Evolutionary conservation across 2,797 vertebrate species (phyloP).

Genomic region (Botia almorhae): DNA sequence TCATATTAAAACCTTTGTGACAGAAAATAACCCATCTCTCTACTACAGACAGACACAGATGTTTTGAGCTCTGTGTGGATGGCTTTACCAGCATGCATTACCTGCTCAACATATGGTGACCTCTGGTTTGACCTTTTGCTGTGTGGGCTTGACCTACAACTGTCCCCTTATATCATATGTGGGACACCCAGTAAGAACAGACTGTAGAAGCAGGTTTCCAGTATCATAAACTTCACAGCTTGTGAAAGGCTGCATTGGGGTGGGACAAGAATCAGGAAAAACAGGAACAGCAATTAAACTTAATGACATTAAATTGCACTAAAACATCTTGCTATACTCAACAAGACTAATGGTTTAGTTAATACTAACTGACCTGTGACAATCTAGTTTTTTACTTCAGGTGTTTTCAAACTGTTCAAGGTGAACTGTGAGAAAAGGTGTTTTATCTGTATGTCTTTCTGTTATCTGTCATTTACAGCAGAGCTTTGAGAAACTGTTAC

Average conservation of each 20-base stretch:
- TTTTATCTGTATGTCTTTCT: no score
- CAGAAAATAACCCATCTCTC: conserved; percentile 24
- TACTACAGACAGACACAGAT: conserved; percentile 55
- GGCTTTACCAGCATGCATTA: conserved; percentile 48
- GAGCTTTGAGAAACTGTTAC: no score
- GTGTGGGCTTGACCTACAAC: conserved; percentile 55
- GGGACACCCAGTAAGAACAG: conserved; percentile 53
- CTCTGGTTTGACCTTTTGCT: conserved; percentile 48
- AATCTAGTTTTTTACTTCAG: no score
- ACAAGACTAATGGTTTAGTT: conserved; percentile 19
- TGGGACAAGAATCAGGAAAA: conserved; percentile 1
- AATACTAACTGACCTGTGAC: not conserved
- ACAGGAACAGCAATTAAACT: conserved; percentile 15
- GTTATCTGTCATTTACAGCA: no score
- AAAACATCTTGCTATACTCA: not conserved
- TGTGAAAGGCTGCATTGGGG: conserved; percentile 1
- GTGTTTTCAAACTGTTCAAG: no score
- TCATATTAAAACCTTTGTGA: conserved; percentile 29
- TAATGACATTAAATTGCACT: conserved; percentile 12
- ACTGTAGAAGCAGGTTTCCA: conserved; percentile 32
- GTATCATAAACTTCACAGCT: conserved; percentile 42
- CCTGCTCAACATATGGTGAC: conserved; percentile 59
- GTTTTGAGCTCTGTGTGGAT: conserved; percentile 47
- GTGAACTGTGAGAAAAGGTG: no score
- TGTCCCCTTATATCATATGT: conserved; percentile 51